Evolutionary conservation across 2,888 invertebrate genomes (phyloP).

Genomic region (Parasteatoda lunata): DNA sequence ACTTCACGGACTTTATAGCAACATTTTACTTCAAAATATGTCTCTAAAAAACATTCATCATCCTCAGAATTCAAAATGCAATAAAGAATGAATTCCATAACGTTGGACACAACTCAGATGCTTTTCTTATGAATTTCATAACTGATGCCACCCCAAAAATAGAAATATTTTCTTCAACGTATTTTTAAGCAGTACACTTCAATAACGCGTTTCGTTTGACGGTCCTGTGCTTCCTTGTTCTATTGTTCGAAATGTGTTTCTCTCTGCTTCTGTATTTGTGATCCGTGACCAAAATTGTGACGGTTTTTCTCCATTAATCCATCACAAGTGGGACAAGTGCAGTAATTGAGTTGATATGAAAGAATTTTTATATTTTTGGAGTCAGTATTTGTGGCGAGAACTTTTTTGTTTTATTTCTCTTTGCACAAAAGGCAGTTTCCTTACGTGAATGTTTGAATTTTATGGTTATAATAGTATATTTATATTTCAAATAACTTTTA

Average conservation of each 20-base stretch:
- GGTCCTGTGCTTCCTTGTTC: constrained; percentile 14
- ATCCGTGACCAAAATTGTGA: constrained; percentile 54
- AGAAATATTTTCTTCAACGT: background rate
- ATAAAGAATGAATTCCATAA: background rate
- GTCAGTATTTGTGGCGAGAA: too few species aligned
- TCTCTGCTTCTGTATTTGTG: constrained; percentile 49
- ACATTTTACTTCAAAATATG: background rate
- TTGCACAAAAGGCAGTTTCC: too few species aligned
- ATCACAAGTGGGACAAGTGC: constrained; percentile 33
- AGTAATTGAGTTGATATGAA: constrained; percentile 48
- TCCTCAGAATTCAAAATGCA: background rate
- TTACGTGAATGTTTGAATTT: background rate
- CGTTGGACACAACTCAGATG: background rate
- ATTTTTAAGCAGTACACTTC: background rate
- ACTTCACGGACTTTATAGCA: background rate
- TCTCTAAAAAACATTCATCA: background rate
- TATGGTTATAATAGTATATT: background rate
- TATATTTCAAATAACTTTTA: background rate
- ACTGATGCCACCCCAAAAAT: background rate
- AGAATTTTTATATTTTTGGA: background rate
- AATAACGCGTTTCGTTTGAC: constrained; percentile 35
- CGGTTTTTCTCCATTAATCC: constrained; percentile 29
- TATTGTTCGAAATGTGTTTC: constrained; percentile 10
- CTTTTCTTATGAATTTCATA: background rate
- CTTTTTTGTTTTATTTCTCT: too few species aligned